These are phyloP conservation scores for Tachina fera DNA, from an alignment of 2,888 invertebrate genomes.

Conservation along the genomic window DNA sequence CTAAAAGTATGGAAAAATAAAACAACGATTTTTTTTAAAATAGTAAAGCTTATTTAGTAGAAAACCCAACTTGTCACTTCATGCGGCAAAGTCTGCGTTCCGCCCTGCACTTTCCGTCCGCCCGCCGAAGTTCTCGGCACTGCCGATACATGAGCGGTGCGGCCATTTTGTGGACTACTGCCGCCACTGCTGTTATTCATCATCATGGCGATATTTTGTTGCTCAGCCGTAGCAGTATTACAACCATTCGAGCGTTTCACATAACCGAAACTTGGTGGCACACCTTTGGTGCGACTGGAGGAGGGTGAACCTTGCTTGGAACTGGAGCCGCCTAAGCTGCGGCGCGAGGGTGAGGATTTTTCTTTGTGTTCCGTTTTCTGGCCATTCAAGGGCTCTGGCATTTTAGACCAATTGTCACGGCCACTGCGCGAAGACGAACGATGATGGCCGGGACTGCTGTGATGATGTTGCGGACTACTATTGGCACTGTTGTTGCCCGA, in stretches of 20 bases:
- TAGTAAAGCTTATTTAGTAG: neutral
- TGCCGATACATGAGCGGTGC: slow-evolving; percentile 92
- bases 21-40: neutral
- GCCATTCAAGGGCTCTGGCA: slow-evolving; percentile 81
- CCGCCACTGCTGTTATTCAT: slow-evolving; percentile 75
- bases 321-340: slow-evolving; percentile 77
- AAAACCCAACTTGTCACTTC: slow-evolving; percentile 86
- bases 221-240: slow-evolving; percentile 83
- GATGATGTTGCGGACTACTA: slow-evolving; percentile 74
- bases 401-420: slow-evolving; percentile 82
- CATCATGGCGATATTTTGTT: slow-evolving; percentile 81
- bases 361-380: slow-evolving; percentile 81
- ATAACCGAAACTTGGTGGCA: slow-evolving; percentile 93
- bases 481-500: slow-evolving; percentile 68
- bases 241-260: slow-evolving; percentile 89
- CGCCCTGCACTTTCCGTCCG: slow-evolving; percentile 94
- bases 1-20: slow-evolving; percentile 79
- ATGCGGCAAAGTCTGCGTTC: slow-evolving; percentile 93
- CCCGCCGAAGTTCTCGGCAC: slow-evolving; percentile 88
- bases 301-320: slow-evolving; percentile 79
- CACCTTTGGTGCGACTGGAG: slow-evolving; percentile 87
- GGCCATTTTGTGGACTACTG: slow-evolving; percentile 79
- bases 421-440: slow-evolving; percentile 77
- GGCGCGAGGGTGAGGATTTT: slow-evolving; percentile 82
- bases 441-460: slow-evolving; percentile 63